phyloP scores from a whole-genome alignment of 1,140 invertebrate genomes.

The Harpegnathos saltator region DNA sequence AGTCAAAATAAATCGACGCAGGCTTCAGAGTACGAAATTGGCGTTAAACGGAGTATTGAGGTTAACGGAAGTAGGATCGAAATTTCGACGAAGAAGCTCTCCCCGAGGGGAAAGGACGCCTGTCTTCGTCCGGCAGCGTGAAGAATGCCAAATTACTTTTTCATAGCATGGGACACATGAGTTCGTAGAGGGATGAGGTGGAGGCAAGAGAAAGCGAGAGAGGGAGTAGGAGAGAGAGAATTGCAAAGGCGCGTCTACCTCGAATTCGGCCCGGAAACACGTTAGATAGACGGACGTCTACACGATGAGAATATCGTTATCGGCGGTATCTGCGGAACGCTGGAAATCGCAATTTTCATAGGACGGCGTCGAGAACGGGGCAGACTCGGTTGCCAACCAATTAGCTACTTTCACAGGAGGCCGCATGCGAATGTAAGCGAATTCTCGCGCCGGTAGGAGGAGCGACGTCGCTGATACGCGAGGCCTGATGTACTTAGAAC shows the following conservation, averaged over 20 bases:
- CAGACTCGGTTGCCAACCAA: conserved; percentile 55
- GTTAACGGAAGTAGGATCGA: no score
- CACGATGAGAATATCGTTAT: conserved; percentile 21
- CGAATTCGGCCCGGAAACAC: conserved; percentile 22
- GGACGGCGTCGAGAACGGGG: conserved; percentile 48
- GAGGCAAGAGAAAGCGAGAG: no score
- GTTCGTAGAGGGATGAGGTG: no score
- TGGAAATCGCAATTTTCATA: conserved; percentile 61
- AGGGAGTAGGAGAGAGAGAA: no score
- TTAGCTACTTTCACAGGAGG: conserved; percentile 58
- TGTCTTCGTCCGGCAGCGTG: no score
- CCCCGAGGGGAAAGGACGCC: no score
- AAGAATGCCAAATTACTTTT: no score
- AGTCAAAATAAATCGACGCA: no score
- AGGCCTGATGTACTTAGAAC: conserved; percentile 62
- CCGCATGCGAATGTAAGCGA: conserved; percentile 47
- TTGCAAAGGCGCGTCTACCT: not conserved
- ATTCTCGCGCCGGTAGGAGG: conserved; percentile 59
- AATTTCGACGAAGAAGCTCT: no score
- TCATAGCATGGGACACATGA: no score
- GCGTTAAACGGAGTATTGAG: no score
- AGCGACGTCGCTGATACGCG: conserved; percentile 56
- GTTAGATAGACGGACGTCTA: conserved; percentile 14
- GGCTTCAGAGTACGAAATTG: no score
- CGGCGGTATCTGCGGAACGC: conserved; percentile 41